These are phyloP conservation scores for Chalcis sispes DNA, from an alignment of 2,888 invertebrate genomes.

Conservation along the genomic window DNA sequence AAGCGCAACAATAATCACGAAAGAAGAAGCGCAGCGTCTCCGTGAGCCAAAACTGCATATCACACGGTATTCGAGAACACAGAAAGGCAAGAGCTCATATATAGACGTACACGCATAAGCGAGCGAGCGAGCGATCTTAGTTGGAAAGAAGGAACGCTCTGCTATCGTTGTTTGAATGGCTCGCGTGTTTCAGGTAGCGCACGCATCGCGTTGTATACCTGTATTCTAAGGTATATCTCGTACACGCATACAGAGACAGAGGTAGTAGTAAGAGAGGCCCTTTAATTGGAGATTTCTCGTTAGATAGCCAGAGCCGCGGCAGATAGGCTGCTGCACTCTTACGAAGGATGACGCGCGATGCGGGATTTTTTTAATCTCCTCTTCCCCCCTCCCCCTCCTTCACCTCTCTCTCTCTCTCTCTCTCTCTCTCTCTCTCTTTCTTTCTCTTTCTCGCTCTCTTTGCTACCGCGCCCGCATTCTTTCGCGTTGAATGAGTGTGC, in stretches of 20 bases:
- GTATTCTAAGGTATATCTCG: background rate
- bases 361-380: no score
- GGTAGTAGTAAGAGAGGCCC: conserved; percentile 20
- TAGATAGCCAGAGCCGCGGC: conserved; percentile 40
- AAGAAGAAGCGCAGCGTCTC: no score
- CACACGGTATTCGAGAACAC: background rate
- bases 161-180: no score
- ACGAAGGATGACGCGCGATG: conserved; percentile 18
- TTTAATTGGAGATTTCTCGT: conserved; percentile 58
- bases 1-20: no score
- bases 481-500: conserved; percentile 22
- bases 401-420: background rate
- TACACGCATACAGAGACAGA: background rate
- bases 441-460: background rate
- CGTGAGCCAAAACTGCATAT: background rate
- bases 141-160: no score
- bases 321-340: no score
- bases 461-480: conserved; percentile 51
- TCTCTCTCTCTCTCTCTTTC: background rate
- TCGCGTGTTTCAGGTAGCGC: conserved; percentile 36
- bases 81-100: background rate
- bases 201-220: background rate
- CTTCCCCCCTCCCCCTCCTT: no score
- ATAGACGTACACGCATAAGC: no score
- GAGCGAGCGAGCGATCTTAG: no score